phyloP scores from a whole-genome alignment of 2,888 invertebrate genomes.

The Globia sparganii region DNA sequence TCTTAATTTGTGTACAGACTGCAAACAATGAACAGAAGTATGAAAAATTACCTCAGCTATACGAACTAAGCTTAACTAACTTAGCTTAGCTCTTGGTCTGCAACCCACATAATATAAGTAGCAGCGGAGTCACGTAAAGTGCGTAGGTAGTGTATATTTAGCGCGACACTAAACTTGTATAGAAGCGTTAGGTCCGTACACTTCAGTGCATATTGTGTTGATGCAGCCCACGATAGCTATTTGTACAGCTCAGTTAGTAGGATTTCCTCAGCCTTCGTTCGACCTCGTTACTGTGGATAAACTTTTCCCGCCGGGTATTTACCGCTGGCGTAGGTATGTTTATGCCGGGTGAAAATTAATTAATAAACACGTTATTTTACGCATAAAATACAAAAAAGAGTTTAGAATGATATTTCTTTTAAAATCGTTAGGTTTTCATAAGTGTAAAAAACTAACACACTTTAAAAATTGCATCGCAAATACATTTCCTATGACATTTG shows the following conservation, averaged over 20 bases:
- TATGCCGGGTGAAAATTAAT: conserved; percentile 3
- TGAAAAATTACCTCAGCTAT: too few species aligned
- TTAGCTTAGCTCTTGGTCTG: too few species aligned
- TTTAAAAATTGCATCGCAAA: background rate
- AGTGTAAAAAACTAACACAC: too few species aligned
- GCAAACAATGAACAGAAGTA: too few species aligned
- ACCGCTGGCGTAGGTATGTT: background rate
- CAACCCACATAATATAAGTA: too few species aligned
- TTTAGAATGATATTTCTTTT: background rate
- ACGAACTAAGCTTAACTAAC: too few species aligned
- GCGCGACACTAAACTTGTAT: background rate
- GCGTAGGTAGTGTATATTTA: too few species aligned
- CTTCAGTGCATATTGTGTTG: conserved; percentile 24
- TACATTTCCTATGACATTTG: background rate
- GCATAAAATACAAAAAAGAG: background rate
- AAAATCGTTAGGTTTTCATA: background rate
- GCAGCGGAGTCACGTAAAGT: too few species aligned
- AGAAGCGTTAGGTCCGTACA: conserved; percentile 2
- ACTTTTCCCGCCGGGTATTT: conserved; percentile 15
- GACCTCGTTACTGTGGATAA: conserved; percentile 37
- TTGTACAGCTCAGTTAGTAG: conserved; percentile 15
- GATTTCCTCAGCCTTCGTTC: conserved; percentile 21
- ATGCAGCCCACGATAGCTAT: conserved; percentile 7
- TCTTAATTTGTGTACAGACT: too few species aligned
- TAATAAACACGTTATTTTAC: background rate